Evolutionary conservation across 2,797 vertebrate genomes (phyloP).

Genomic region (Natrix natrix): DNA sequence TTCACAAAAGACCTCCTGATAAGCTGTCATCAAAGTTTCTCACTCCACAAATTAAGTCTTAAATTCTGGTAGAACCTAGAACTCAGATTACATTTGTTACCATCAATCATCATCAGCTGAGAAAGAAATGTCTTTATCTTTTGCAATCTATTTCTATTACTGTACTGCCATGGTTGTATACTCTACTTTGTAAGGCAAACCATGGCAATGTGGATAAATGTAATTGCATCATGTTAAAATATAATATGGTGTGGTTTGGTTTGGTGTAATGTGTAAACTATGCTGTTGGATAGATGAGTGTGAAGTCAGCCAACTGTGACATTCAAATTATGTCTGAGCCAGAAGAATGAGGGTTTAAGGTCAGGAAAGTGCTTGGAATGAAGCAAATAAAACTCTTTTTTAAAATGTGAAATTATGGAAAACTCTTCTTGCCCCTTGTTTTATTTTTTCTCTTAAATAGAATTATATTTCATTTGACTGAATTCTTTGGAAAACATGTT

Average conservation of each 20-base stretch:
- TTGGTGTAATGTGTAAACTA: background rate
- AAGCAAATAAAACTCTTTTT: background rate
- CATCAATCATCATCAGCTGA: background rate
- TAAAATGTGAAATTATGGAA: background rate
- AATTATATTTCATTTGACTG: background rate
- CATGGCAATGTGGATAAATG: background rate
- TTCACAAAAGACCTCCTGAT: background rate
- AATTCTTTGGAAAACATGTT: conserved; percentile 13
- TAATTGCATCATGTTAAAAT: background rate
- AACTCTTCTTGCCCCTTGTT: background rate
- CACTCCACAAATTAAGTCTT: background rate
- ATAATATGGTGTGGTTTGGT: background rate
- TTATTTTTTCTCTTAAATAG: background rate
- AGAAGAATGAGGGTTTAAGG: background rate
- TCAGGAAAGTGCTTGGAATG: background rate
- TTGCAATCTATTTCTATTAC: background rate
- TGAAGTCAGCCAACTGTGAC: background rate
- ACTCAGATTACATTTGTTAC: background rate
- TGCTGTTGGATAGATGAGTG: background rate
- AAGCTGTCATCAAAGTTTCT: background rate
- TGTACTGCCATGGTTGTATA: background rate
- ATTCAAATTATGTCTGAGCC: background rate
- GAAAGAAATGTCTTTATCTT: background rate
- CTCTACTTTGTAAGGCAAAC: background rate
- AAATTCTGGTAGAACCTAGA: background rate